Conservation (phyloP, 2,797 vertebrate species). For the Sebastes iracundus region DNA sequence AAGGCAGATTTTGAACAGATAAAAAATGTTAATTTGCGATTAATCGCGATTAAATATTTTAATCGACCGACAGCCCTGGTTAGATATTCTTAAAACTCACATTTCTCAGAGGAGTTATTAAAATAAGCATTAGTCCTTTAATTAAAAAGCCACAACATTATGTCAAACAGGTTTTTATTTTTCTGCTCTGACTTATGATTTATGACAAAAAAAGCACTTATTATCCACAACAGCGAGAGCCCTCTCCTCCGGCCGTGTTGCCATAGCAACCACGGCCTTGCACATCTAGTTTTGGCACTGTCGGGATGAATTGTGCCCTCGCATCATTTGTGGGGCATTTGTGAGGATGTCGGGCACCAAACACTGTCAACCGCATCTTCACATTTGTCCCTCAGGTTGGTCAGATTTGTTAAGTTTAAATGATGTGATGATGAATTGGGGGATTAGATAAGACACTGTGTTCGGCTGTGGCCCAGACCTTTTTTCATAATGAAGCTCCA, state of each 20-base stretch:
- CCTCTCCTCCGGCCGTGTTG: constrained; percentile 32
- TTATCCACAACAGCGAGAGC: neutral
- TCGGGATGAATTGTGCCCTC: neutral
- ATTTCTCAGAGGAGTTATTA: neutral
- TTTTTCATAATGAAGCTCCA: constrained; percentile 13
- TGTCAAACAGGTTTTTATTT: neutral
- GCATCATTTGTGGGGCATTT: neutral
- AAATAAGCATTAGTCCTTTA: neutral
- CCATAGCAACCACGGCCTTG: constrained; percentile 38
- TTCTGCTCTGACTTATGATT: neutral
- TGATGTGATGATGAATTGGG: neutral
- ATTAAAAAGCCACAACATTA: neutral
- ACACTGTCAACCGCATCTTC: neutral
- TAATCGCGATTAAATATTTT: no score
- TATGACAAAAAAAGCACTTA: constrained; percentile 22
- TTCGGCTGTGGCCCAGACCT: neutral
- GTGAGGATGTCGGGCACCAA: neutral
- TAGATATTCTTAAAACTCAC: neutral
- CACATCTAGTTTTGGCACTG: constrained; percentile 3
- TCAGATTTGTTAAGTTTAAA: neutral
- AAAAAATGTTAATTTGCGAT: no score
- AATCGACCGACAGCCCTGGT: no score
- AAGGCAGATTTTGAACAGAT: no score
- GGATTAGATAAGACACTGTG: neutral
- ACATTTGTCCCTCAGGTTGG: neutral